Conservation (phyloP, 2,888 invertebrate genomes). For the Drosophila gaucha region DNA sequence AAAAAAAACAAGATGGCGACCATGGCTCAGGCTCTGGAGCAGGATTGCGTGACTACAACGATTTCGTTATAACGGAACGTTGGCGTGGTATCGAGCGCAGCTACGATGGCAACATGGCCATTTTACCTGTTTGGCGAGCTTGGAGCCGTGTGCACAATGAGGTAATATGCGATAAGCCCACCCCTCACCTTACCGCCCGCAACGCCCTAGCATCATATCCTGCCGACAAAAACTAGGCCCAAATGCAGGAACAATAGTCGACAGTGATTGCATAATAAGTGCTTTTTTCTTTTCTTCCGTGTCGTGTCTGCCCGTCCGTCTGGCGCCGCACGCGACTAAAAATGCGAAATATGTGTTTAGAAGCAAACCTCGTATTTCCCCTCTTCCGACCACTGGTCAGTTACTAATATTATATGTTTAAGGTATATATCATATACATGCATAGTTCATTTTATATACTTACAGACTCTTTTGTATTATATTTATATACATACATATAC, state of each 20-base stretch:
- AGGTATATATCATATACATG: not conserved
- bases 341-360: constrained; percentile 67
- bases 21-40: constrained; percentile 62
- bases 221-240: constrained; percentile 51
- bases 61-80: constrained; percentile 91
- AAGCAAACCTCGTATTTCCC: constrained; percentile 5
- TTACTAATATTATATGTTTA: not conserved
- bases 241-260: constrained; percentile 55
- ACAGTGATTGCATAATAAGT: constrained; percentile 80
- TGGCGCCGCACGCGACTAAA: constrained; percentile 79
- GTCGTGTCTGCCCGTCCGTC: constrained; percentile 36
- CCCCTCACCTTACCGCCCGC: not conserved
- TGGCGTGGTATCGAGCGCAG: constrained; percentile 91
- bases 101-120: constrained; percentile 88
- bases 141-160: constrained; percentile 91
- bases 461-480: too few relatives aligned
- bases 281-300: constrained; percentile 40
- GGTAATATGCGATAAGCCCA: constrained; percentile 83
- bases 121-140: constrained; percentile 91
- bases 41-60: constrained; percentile 85
- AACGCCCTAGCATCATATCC: constrained; percentile 4
- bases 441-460: not conserved
- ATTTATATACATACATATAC: not conserved
- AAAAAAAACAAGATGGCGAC: constrained; percentile 76
- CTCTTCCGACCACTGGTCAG: constrained; percentile 14